Evolutionary conservation across 2,113 vertebrate species (phyloP), one percentile per base, ranked within the genome.

Genomic region (Zingel zingel): DNA sequence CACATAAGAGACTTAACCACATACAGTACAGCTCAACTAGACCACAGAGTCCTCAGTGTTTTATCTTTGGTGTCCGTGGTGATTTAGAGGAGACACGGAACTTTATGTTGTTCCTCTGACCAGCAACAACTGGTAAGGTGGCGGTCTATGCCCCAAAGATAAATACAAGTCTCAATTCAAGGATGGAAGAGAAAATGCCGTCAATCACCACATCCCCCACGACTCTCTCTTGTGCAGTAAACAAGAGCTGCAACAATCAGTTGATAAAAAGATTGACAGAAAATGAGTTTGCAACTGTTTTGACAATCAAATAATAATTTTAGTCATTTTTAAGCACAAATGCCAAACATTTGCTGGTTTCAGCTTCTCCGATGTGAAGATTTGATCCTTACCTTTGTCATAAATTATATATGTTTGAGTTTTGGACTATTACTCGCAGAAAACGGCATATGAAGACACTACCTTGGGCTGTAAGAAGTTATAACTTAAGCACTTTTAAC

Each of bases 1-100:
- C 45, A 62, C 70, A 50, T 2, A 57, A 56, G 59, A 69, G 59
- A 72, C 23, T 30, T 18, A 75, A 54, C n/a, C 39, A 47, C 47
- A 58, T n/a, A 25, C 16, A 53, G 50, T 5, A 39, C 48, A 67
- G 48, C 53, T 72, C 61, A 19, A 86, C 39, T 48, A 74, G 71
- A 85, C 84, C 11, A 63, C 67, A 0, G 10, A 85, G 71, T 74
- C 75, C 63, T 54, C 4, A 0, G 57, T 19, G 58, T 47, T 83
- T 77, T 86, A 59, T 30, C 21, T 69, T 58, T 50, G 36, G 83
- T 82, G 57, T 67, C 77, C 59, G 51, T 75, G 33, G 86, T 69
- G 27, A 89, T 75, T 39, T 25, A 76, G 75, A 50, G 54, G 51
- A 59, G 27, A 67, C 18, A 12, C 2, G n/a, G 59, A 36, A 61